Evolutionary conservation across 2,797 vertebrate species (phyloP), one percentile per base, ranked within the genome.

Genomic region (Dendrocincla tyrannina): DNA sequence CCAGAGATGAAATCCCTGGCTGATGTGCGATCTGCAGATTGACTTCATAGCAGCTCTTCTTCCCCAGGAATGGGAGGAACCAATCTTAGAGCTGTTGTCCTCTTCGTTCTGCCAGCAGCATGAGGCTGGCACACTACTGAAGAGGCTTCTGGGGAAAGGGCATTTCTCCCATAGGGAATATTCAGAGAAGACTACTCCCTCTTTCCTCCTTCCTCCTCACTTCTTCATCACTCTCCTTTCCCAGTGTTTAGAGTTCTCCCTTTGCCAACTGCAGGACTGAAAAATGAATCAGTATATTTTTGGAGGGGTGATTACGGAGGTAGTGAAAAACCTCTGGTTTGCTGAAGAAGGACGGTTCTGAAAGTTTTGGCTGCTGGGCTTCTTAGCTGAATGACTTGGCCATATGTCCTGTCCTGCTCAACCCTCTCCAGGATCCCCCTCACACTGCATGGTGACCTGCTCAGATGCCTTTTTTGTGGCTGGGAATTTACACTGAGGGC

Each of bases 361-460:
- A 74, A 82, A 50, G 39, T 64, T 79, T 49, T 69, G 46, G 27
- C 55, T 0, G 0, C 55, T 46, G 39, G 33, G 25, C 64, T 70
- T 50, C 37, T 62, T 35, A 49, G 18, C 37, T 4, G 79, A 84
- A 27, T 44, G 62, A 55, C 47, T 88, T 67, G 66, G 69, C 28
- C 16, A 9, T 70, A 56, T 90, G 63, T 77, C 47, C 49, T 87
- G 58, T 88, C 52, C 59, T 94, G 10, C 85, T 90, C 91, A 95
- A 94, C 93, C 91, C 94, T 88, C 92, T 96, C 88, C 95, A 96
- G 88, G 88, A 67, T 81, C 56, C 41, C 28, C 12, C 41, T 93
- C 77, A 70, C 82, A 91, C 37, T 89, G 92, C 91, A 67, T 0
- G 2, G 50, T 23, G 24, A 63, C 37, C 4, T 25, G n/a, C 33